Evolutionary conservation across 2,797 vertebrate species (phyloP), one percentile per base, ranked within the genome.

Genomic region (Phrynocephalus vlangalii): DNA sequence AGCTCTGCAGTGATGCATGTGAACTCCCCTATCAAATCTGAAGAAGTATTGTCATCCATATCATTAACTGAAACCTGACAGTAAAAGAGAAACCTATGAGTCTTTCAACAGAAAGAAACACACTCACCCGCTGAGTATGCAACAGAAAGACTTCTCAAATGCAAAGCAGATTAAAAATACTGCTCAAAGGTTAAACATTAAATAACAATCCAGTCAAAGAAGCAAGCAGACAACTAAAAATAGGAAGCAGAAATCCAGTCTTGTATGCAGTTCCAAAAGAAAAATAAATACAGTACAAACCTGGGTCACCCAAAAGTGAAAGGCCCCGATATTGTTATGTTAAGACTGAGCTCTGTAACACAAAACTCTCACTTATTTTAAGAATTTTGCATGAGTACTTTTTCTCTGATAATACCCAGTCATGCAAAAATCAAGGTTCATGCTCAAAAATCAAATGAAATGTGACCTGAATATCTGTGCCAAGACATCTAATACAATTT

Each of bases 61-160:
- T 93, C 96, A 82, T 93, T 95, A 94, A 95, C 93, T 91, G 92
- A 91, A 84, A 96, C 90, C 95, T 96, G 92, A 89, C 44, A 91
- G 90, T 18, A 85, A 94, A 71, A 95, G 87, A 96, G 48, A 94
- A 5, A 89, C 20, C 2, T 44, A 79, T 26, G 10, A 90, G 83
- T 52, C 72, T 83, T 87, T 81, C 26, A 67, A 77, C 9, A 33
- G 2, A 50, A 2, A 6, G 9, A 81, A 1, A 44, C 3, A 3
- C 84, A 60, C 77, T 87, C 44, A 76, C 2, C 38, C 13, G 7
- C n/a, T 77, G 22, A 73, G 56, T 71, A 24, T 52, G 76, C 85
- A 82, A 71, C 7, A 44, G 48, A 84, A 72, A 82, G 3, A 26
- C 15, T 84, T 72, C 18, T 81, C 52, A 77, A 73, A 85, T 0